Conservation (phyloP, 2,113 vertebrate genomes). For the Strigops habroptila region DNA sequence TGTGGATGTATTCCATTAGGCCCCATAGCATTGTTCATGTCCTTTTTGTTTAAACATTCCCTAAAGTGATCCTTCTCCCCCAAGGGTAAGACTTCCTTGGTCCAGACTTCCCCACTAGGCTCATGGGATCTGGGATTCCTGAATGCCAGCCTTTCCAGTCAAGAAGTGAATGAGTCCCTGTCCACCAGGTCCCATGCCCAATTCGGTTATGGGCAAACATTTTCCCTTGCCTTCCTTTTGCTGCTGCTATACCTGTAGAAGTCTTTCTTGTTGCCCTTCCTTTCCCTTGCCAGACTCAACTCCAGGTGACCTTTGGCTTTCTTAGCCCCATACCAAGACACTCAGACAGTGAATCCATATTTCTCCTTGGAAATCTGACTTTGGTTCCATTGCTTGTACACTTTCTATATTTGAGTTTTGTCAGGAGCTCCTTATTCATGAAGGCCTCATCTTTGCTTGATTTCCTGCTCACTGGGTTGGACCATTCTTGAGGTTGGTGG, state of each 20-base stretch:
- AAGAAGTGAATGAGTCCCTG: not conserved
- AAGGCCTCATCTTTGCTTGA: not conserved
- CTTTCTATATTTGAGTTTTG: not conserved
- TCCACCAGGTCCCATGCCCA: not conserved
- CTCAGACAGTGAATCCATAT: not conserved
- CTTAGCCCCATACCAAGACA: not conserved
- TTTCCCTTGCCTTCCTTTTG: not conserved
- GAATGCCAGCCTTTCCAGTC: not conserved
- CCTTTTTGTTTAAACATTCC: not conserved
- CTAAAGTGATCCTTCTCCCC: not conserved
- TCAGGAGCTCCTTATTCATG: not conserved
- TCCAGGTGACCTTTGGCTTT: not conserved
- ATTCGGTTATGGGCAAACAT: not conserved
- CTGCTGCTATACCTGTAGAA: not conserved
- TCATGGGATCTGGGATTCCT: not conserved
- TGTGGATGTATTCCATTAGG: not conserved
- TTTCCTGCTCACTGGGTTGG: not conserved
- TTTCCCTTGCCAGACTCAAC: not conserved
- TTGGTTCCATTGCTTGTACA: not conserved
- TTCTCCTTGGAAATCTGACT: not conserved
- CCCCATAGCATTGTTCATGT: not conserved
- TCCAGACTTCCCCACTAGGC: not conserved
- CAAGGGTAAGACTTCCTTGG: not conserved
- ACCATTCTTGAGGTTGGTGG: not conserved
- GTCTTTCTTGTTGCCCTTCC: not conserved